These are phyloP conservation scores for Ganaspis brasiliensis DNA, from an alignment of 2,888 invertebrate species.

Conservation along the genomic window DNA sequence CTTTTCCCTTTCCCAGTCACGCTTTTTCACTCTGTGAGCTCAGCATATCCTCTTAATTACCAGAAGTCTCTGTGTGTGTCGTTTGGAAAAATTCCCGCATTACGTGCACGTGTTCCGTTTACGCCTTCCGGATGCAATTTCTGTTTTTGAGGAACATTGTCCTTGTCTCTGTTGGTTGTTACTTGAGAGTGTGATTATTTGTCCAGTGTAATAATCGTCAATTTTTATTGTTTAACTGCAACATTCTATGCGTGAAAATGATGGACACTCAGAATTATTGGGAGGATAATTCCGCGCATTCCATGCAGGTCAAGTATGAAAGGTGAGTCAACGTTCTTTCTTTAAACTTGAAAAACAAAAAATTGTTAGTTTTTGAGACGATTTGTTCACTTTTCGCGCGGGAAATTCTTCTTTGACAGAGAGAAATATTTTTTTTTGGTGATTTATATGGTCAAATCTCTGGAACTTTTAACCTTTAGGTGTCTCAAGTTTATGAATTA, in stretches of 20 bases:
- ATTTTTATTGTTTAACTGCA: not conserved
- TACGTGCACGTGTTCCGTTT: conserved; percentile 41
- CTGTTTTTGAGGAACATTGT: not conserved
- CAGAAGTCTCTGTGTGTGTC: not conserved
- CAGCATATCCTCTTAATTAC: not conserved
- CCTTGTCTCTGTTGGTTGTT: not conserved
- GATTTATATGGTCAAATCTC: too few relatives aligned
- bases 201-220: not conserved
- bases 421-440: too few relatives aligned
- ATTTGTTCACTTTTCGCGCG: too few relatives aligned
- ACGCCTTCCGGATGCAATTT: not conserved
- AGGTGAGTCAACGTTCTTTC: conserved; percentile 77
- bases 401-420: too few relatives aligned
- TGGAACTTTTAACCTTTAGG: too few relatives aligned
- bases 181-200: not conserved
- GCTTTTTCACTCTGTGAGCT: not conserved
- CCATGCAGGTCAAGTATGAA: conserved; percentile 82
- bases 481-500: too few relatives aligned
- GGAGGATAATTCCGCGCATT: conserved; percentile 82
- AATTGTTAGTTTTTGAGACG: not conserved
- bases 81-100: conserved; percentile 1
- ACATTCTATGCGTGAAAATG: conserved; percentile 77
- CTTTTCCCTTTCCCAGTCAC: not conserved
- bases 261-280: conserved; percentile 82
- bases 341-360: not conserved